Base-by-base conservation (phyloP, 2,113 vertebrate species). In the Ciconia boyciana region DNA sequence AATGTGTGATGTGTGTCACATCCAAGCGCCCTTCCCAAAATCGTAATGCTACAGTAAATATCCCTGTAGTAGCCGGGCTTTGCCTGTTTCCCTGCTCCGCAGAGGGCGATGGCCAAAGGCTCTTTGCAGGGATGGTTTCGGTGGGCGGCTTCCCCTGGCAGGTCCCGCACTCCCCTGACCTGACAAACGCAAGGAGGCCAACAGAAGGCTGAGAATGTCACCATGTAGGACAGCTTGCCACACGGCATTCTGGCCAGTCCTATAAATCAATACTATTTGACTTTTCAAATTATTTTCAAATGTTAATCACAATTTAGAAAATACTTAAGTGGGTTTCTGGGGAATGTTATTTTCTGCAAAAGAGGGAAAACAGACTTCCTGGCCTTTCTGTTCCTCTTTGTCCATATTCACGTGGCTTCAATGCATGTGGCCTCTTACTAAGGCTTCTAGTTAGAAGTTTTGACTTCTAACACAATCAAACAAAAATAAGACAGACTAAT, bases 101-200 rank as follows among this genome's bases (percentile, higher is more conserved):
- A 46, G 49, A 21, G 49, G 60, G 61, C 2, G 1, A 66, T 66
- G 39, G 49, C 49, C 32, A 66, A 43, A n/a, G 39, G 41, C 43
- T 57, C 79, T 57, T 2, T 0, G 10, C 32, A 48, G 34, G 34
- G 26, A 48, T 69, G 0, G 7, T 5, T 57, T 24, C 1, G 1
- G 51, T 14, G 26, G 28, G 43, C 41, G 46, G 25, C 62, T 68
- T 66, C 60, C 15, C 32, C 26, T 19, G 51, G 51, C 62, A 57
- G 41, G 25, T 16, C 19, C 34, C 64, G 41, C 43, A 7, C 22
- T 68, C 34, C 5, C 41, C 26, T 5, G 29, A 28, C 22, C 34
- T 32, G 52, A 25, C 64, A 57, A 48, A 69, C 2, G 28, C 41
- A 48, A 57, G 31, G 64, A 82, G 26, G 15, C 26, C 9, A 36